Percentiles rank a stretch among this genome's conserved stretches.
These are phyloP conservation scores for Seriola quinqueradiata DNA, from an alignment of 2,113 vertebrate species.

Conservation along the genomic window DNA sequence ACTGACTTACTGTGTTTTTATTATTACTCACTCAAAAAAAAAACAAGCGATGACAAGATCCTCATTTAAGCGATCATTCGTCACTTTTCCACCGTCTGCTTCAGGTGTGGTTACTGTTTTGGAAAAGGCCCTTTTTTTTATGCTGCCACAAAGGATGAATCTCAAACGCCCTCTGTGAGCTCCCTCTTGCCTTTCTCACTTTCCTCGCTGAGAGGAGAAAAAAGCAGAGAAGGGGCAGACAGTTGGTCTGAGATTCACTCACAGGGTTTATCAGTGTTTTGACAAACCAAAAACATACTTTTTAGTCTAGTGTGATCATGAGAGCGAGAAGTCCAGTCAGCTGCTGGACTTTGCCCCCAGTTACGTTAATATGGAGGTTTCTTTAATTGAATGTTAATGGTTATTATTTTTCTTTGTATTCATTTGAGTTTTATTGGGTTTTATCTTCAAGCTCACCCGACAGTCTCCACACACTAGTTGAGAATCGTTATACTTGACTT, in stretches of 20 bases:
- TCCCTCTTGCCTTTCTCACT: neutral
- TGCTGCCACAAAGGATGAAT: slow-evolving; percentile 14
- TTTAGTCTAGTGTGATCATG: neutral
- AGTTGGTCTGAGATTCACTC: neutral
- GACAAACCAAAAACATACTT: slow-evolving; percentile 27
- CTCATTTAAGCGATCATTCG: neutral
- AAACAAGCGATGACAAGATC: no score
- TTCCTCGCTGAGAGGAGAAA: neutral
- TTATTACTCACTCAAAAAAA: neutral
- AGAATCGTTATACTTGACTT: slow-evolving; percentile 22
- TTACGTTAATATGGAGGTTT: neutral
- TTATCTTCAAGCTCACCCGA: neutral
- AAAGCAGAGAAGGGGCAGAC: neutral
- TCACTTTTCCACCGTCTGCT: neutral
- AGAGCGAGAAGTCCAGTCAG: neutral
- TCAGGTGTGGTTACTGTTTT: slow-evolving; percentile 5
- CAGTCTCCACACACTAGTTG: neutral
- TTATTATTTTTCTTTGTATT: neutral
- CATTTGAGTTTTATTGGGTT: neutral
- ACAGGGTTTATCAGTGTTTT: slow-evolving; percentile 16
- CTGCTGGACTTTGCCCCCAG: slow-evolving; percentile 9
- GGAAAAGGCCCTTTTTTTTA: slow-evolving; percentile 3
- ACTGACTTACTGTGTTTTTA: neutral
- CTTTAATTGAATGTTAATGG: neutral
- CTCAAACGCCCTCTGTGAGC: neutral